A percentile compares a stretch with the other conserved stretches of the same genome.
These are phyloP conservation scores for Oostethus manadensis DNA, from an alignment of 2,113 vertebrate species.

Conservation along the genomic window DNA sequence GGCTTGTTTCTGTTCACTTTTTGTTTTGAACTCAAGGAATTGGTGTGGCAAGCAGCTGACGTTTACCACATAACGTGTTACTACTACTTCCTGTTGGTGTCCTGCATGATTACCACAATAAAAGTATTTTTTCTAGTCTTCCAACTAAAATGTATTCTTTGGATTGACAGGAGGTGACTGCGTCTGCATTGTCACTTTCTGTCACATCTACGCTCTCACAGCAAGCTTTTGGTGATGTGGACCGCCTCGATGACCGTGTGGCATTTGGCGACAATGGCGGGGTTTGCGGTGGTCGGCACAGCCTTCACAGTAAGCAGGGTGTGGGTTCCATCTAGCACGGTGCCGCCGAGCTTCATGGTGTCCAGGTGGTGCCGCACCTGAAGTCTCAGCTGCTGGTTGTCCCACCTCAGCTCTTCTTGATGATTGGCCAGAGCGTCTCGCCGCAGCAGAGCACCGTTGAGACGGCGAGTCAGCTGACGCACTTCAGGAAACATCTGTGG, in stretches of 20 bases:
- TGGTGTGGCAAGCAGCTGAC: constrained; percentile 60
- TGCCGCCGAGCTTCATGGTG: constrained; percentile 6
- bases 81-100: constrained; percentile 70
- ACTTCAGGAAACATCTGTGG: constrained; percentile 16
- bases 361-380: constrained; percentile 25
- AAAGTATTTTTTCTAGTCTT: constrained; percentile 99
- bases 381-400: constrained; percentile 31
- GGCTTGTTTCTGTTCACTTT: constrained; percentile 46
- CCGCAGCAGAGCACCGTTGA: neutral
- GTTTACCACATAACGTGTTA: constrained; percentile 84
- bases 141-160: constrained; percentile 83
- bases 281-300: neutral
- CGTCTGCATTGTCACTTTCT: neutral
- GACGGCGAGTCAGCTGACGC: neutral
- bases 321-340: neutral
- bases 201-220: constrained; percentile 14
- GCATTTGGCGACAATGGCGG: fast-evolving
- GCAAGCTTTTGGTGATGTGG: constrained; percentile 79
- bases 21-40: constrained; percentile 49
- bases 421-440: constrained; percentile 2
- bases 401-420: neutral
- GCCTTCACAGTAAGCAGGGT: neutral
- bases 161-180: constrained; percentile 77
- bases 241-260: constrained; percentile 2
- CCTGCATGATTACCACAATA: constrained; percentile 96